Evolutionary conservation across 2,888 invertebrate genomes (phyloP).

Genomic region (Diloba caeruleocephala): DNA sequence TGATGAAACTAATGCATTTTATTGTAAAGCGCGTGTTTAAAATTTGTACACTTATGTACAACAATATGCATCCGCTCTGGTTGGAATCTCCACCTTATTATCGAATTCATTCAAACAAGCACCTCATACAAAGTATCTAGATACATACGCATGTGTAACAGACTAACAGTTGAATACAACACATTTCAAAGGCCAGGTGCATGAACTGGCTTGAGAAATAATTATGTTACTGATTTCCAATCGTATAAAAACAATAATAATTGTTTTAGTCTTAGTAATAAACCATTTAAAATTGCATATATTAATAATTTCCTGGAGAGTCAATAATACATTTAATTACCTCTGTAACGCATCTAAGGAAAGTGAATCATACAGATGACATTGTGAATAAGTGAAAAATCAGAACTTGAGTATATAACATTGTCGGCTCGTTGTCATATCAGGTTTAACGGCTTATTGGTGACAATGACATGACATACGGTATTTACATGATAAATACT

Average conservation of each 20-base stretch:
- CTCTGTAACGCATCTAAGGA: constrained; percentile 1
- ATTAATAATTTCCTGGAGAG: background rate
- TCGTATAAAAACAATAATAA: background rate
- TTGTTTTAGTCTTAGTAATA: too few relatives aligned
- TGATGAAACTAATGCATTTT: too few relatives aligned
- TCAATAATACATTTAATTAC: too few relatives aligned
- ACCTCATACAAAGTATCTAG: too few relatives aligned
- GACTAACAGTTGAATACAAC: too few relatives aligned
- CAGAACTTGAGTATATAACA: constrained; percentile 13
- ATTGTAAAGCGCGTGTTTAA: too few relatives aligned
- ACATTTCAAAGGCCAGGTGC: too few relatives aligned
- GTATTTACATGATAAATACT: constrained; percentile 23
- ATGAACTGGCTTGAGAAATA: background rate
- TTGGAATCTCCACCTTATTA: too few relatives aligned
- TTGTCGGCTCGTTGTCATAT: constrained; percentile 30
- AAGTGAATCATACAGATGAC: background rate
- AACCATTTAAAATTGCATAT: background rate
- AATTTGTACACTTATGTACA: too few relatives aligned
- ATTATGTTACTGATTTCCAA: background rate
- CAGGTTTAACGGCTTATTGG: constrained; percentile 29
- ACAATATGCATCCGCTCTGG: too few relatives aligned
- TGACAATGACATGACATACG: constrained; percentile 34
- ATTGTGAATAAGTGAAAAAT: background rate
- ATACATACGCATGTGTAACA: too few relatives aligned
- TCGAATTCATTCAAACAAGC: too few relatives aligned